phyloP scores from a whole-genome alignment of 1,140 invertebrate species.

The Cecropterus lyciades region DNA sequence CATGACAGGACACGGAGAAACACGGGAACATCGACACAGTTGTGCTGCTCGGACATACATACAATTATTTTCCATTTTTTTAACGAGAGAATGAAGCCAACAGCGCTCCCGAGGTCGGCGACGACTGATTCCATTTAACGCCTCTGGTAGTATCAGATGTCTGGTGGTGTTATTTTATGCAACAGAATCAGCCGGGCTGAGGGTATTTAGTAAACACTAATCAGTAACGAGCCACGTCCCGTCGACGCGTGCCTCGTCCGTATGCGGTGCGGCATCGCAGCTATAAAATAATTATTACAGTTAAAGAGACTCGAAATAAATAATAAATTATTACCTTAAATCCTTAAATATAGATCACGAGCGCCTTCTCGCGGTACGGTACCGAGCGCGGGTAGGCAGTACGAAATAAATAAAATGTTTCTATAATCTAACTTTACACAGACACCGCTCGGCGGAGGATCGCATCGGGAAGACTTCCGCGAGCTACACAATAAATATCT shows the following conservation, averaged over 20 bases:
- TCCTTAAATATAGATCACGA: constrained; percentile 84
- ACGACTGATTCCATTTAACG: constrained; percentile 46
- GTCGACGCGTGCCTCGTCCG: constrained; percentile 73
- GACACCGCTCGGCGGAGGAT: constrained; percentile 81
- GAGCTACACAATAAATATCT: constrained; percentile 81
- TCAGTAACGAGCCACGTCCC: constrained; percentile 69
- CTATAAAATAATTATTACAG: constrained; percentile 77
- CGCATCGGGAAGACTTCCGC: constrained; percentile 80
- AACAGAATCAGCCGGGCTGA: constrained; percentile 54
- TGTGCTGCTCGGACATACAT: not conserved
- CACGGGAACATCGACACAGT: constrained; percentile 5
- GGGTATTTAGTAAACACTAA: constrained; percentile 37
- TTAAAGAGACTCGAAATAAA: constrained; percentile 84
- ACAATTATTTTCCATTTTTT: constrained; percentile 3
- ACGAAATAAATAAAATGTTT: constrained; percentile 82
- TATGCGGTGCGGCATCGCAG: constrained; percentile 77
- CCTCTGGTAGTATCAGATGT: constrained; percentile 9
- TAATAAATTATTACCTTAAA: constrained; percentile 85
- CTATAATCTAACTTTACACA: constrained; percentile 83
- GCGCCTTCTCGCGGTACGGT: constrained; percentile 81
- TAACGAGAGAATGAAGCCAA: constrained; percentile 41
- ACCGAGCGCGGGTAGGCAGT: constrained; percentile 80
- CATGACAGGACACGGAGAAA: not conserved
- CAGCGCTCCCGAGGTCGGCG: constrained; percentile 54
- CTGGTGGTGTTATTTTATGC: constrained; percentile 5